phyloP scores from a whole-genome alignment of 1,140 invertebrate species.

The Zaprionus lachaisei region DNA sequence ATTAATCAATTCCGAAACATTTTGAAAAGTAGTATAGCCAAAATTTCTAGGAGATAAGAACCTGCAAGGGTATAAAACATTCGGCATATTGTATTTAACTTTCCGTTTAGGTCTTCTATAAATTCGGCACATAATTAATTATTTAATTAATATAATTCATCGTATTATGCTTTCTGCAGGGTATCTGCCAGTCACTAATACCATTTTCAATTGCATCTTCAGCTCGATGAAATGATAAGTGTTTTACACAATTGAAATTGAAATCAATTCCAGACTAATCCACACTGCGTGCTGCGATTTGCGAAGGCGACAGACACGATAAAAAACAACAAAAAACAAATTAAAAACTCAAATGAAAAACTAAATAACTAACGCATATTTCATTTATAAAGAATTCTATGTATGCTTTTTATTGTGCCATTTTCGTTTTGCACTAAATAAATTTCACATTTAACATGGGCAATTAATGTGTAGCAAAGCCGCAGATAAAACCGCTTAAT shows the following conservation, averaged over 20 bases:
- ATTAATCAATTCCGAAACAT: too few species aligned
- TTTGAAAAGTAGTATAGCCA: too few species aligned
- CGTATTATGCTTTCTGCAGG: neutral
- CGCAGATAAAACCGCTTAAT: slow-evolving; percentile 83
- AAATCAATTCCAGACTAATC: slow-evolving; percentile 11
- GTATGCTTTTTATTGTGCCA: slow-evolving; percentile 9
- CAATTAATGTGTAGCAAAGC: slow-evolving; percentile 81
- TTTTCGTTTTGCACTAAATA: slow-evolving; percentile 54
- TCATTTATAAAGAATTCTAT: slow-evolving; percentile 45
- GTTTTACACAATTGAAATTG: neutral
- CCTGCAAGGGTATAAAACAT: too few species aligned
- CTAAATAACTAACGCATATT: slow-evolving; percentile 52
- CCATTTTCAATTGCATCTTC: neutral
- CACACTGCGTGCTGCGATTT: neutral
- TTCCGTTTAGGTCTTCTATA: too few species aligned
- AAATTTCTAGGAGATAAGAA: too few species aligned
- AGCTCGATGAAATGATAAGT: neutral
- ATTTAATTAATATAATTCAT: too few species aligned
- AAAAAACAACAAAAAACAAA: neutral
- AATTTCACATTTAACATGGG: slow-evolving; percentile 76
- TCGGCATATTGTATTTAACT: too few species aligned
- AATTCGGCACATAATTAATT: too few species aligned
- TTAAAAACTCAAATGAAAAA: slow-evolving; percentile 28
- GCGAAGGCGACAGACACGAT: neutral
- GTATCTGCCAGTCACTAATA: neutral